Evolutionary conservation across 2,113 vertebrate species (phyloP).

Genomic region (Cottus gobio): DNA sequence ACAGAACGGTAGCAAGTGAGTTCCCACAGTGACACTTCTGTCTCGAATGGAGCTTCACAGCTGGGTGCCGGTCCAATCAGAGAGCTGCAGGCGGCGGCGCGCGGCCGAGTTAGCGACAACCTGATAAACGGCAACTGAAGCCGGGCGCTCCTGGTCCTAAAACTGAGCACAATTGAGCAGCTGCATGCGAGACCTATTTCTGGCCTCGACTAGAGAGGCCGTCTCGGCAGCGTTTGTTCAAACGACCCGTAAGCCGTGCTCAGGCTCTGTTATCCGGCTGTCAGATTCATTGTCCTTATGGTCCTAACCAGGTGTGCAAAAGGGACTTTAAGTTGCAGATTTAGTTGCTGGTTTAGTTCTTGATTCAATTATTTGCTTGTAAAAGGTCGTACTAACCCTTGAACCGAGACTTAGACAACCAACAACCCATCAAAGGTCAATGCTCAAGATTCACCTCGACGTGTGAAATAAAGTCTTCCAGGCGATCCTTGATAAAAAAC

Average conservation of each 20-base stretch:
- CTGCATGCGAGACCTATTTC: too few relatives aligned
- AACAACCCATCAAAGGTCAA: too few relatives aligned
- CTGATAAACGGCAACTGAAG: constrained; percentile 59
- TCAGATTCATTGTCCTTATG: background rate
- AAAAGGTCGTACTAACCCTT: background rate
- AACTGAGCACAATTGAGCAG: constrained; percentile 53
- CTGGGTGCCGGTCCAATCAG: constrained; percentile 30
- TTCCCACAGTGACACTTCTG: constrained; percentile 1
- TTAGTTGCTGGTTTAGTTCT: background rate
- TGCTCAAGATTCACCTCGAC: too few relatives aligned
- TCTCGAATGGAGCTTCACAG: constrained; percentile 3
- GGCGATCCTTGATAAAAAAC: too few relatives aligned
- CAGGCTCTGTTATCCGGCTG: background rate
- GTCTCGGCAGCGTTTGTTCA: too few relatives aligned
- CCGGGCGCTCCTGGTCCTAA: constrained; percentile 51
- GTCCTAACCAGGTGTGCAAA: background rate
- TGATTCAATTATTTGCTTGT: background rate
- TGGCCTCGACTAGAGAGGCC: too few relatives aligned
- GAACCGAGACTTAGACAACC: background rate
- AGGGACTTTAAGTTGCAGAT: background rate
- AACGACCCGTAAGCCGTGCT: too few relatives aligned
- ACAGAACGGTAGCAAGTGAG: background rate
- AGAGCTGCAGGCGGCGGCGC: background rate
- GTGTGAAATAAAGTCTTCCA: too few relatives aligned
- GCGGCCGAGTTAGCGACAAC: constrained; percentile 29